Base-by-base conservation (phyloP, 30 jellyfish, hydroid and myxozoan genomes). In the Aurelia sp. region DNA sequence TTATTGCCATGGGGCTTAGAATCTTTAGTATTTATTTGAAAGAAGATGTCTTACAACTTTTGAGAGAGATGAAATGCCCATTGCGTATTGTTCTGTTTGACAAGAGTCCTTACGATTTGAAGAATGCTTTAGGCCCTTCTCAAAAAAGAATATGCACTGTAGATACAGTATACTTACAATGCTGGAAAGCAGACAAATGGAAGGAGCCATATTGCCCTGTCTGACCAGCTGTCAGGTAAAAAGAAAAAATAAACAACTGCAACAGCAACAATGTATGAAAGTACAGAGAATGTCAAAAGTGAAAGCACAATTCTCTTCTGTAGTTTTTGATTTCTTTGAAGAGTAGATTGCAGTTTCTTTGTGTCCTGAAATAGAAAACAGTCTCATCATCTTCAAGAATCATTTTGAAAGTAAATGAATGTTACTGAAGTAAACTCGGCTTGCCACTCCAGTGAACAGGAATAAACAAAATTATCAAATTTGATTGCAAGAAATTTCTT, bases 191-290 rank as follows among this genome's bases (percentile, higher is more conserved):
- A 47, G 30, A 72, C 67, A 78, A 91, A 91, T 2, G 92, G 97
- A 3, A 84, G 20, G n/a, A 84, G 15, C 90, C 92, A 91, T 35
- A 91, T 31, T 13, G 91, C 89, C 68, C 95, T 80, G 47, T 91
- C 91, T 71, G 95, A 82, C 97, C 97, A 91, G 66, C 67, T 76
- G 47, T 83, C 87, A 33, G 97, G 97, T 17, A 91, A 66, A 63
- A 75, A 65, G 58, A 91, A 77, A 41, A 83, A 82, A 52, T 91
- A 91, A 62, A 91, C 76, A 18, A 91, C 58, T 5, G 90, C 91
- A 17, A 89, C 89, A 12, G 95, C 97, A 65, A 63, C 74, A 27
- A 60, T 18, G 50, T 91, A 91, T 22, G 77, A 50, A 21, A 78
- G 41, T n/a, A 84, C 41, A 0, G 97, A 91, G 81, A 78, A 44